Base-by-base conservation (phyloP, 1,140 invertebrate genomes). In the Condylostylus longicornis region DNA sequence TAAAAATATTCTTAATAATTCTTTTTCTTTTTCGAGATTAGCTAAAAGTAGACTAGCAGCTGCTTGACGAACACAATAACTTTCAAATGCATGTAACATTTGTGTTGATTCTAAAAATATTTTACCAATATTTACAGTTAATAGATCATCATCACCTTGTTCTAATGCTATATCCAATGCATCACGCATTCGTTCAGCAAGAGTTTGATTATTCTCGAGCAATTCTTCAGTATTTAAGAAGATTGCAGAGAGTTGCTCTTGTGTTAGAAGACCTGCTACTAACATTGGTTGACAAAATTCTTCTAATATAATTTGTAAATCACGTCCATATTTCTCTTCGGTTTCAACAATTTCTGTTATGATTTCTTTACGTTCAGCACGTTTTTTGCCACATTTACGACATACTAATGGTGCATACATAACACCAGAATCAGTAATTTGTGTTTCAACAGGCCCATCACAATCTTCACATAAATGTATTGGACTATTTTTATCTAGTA, bases 311-410 rank as follows among this genome's bases (percentile, higher is more conserved):
- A 95, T 90, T 50, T 81, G 77, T 43, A 95, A 64, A 65, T 95
- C 89, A 44, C 87, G 67, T 2, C 87, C 87, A 55, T 95, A 96
- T 55, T 91, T 95, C 46, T 90, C 78, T 65, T 97, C 91, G 1
- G 90, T 95, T 60, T 96, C 90, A 3, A 93, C 82, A 42, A 96
- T 91, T 67, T 97, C 91, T 2, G 79, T 82, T 33, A 97, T 85
- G 14, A 93, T 94, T 65, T 95, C 88, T 52, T 89, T 88, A 23
- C 89, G 71, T 55, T 97, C 88, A 1, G 78, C 73, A 38, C 88
- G 69, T 53, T 83, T 83, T 50, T 88, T 87, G 29, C 74, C 69
- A 58, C 89, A 95, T 53, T 87, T 85, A 40, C 80, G 69, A 64
- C 89, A 94, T 6, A 90, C 76, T 35, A 84, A 62, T 1, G 80